Evolutionary conservation across 2,888 invertebrate genomes (phyloP).

Genomic region (Napeogenes inachia): DNA sequence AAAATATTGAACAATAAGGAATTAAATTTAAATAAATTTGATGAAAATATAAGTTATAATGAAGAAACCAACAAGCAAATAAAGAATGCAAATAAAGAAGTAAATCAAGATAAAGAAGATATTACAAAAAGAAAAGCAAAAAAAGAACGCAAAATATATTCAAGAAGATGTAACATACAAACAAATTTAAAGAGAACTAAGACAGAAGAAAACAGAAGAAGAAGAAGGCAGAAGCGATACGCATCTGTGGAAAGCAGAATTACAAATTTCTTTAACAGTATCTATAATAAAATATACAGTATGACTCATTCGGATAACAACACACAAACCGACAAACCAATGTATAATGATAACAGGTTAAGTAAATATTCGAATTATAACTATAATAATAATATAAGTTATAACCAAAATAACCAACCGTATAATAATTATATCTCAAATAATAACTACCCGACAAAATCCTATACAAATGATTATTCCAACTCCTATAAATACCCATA

Average conservation of each 20-base stretch:
- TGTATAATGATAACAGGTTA: no score
- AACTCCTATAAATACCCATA: background rate
- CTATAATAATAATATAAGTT: background rate
- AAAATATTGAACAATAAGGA: background rate
- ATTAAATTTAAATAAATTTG: background rate
- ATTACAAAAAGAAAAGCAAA: background rate
- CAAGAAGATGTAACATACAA: no score
- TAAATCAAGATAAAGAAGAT: background rate
- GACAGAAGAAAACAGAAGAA: background rate
- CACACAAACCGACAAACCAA: background rate
- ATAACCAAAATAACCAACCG: conserved; percentile 6
- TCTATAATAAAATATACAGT: conserved; percentile 14
- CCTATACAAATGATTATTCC: background rate
- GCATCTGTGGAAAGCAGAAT: background rate
- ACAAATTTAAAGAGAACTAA: background rate
- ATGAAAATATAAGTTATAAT: background rate
- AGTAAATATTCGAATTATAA: background rate
- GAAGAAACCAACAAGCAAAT: no score
- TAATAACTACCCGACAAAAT: background rate
- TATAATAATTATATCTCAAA: conserved; percentile 2
- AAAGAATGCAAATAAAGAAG: background rate
- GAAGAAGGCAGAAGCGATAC: background rate
- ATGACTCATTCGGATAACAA: background rate
- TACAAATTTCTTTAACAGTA: conserved; percentile 1
- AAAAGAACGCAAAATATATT: background rate